phyloP scores from a whole-genome alignment of 2,797 vertebrate species.

The Etheostoma perlongum region DNA sequence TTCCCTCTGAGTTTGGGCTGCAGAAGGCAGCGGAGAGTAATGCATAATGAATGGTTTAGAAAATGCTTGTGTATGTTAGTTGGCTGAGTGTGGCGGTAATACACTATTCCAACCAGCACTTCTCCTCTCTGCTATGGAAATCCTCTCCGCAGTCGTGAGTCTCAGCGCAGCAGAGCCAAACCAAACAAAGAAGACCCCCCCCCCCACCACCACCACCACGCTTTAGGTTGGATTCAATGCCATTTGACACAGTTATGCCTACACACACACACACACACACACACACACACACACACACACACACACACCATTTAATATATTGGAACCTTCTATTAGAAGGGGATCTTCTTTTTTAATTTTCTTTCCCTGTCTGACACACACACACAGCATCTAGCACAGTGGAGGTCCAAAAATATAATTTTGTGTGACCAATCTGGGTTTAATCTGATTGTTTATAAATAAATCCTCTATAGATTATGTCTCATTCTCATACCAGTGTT shows the following conservation, averaged over 20 bases:
- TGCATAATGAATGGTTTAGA: slow-evolving; percentile 75
- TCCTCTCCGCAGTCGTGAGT: slow-evolving; percentile 48
- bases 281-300: not conserved
- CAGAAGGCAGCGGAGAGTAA: slow-evolving; percentile 50
- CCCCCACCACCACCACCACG: not conserved
- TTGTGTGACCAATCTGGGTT: slow-evolving; percentile 18
- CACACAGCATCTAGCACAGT: not conserved
- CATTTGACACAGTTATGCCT: slow-evolving; percentile 54
- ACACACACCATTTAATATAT: slow-evolving; percentile 2
- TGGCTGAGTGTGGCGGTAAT: slow-evolving; percentile 55
- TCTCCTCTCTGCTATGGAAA: slow-evolving; percentile 50
- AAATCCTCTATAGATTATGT: not conserved
- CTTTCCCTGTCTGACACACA: slow-evolving; percentile 7
- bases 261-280: slow-evolving; percentile 1
- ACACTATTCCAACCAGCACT: slow-evolving; percentile 39
- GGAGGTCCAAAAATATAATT: slow-evolving; percentile 28
- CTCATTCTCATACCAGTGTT: not conserved
- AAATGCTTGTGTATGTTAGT: slow-evolving; percentile 57
- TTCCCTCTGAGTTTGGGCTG: slow-evolving; percentile 56
- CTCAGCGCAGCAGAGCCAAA: slow-evolving; percentile 38
- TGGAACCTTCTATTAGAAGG: not conserved
- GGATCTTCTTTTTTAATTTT: slow-evolving; percentile 26
- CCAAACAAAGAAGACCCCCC: slow-evolving; percentile 16
- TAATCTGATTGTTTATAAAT: slow-evolving; percentile 8
- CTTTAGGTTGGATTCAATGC: slow-evolving; percentile 43